Conservation (phyloP, 2,797 vertebrate genomes). For the Sebastes kiyomatsui region DNA sequence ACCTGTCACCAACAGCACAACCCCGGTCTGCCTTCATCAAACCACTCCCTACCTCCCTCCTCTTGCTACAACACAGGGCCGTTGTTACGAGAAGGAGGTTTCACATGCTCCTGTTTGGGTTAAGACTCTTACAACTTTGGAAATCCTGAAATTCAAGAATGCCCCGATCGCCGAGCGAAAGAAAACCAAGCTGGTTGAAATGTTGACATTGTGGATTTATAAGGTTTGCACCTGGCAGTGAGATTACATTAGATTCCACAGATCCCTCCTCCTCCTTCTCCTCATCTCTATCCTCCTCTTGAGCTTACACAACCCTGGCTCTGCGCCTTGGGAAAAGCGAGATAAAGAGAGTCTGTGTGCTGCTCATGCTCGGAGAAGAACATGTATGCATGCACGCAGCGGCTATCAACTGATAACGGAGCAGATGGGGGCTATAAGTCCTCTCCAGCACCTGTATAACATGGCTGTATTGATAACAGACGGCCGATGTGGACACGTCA, state of each 20-base stretch:
- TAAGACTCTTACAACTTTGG: not conserved
- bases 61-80: not conserved
- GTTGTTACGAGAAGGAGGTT: not conserved
- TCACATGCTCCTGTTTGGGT: not conserved
- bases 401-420: conserved; percentile 57
- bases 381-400: conserved; percentile 23
- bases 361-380: conserved; percentile 39
- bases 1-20: conserved; percentile 42
- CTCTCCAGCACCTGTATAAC: conserved; percentile 58
- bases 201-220: not conserved
- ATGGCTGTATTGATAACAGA: conserved; percentile 53
- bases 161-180: not conserved
- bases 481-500: conserved; percentile 29
- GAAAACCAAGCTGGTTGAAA: not conserved
- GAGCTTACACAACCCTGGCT: conserved; percentile 51
- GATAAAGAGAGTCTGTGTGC: conserved; percentile 64
- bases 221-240: conserved; percentile 22
- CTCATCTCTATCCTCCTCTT: conserved; percentile 9
- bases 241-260: conserved; percentile 30
- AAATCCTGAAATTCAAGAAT: not conserved
- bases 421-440: conserved; percentile 39
- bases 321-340: conserved; percentile 6
- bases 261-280: not conserved
- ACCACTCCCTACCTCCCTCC: conserved; percentile 1
- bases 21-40: not conserved